Base-by-base conservation (phyloP, 2,888 invertebrate species). In the Drosophila vallismaia region DNA sequence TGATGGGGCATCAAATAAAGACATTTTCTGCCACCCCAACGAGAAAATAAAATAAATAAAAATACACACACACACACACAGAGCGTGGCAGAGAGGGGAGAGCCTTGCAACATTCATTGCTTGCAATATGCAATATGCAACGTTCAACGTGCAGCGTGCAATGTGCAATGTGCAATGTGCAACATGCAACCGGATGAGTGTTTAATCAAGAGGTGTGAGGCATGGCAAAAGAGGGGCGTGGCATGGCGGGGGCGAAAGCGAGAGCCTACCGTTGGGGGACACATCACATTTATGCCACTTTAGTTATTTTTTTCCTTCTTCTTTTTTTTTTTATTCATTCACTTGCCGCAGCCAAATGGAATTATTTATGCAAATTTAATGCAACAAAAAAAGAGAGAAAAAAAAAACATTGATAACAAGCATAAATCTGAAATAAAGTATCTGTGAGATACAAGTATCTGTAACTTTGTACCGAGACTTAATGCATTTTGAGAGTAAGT, bases 281-380 rank as follows among this genome's bases (percentile, higher is more conserved):
- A 64, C 67, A 64, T 64, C 70, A 56, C 50, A 36, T 69, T 67
- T 57, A 57, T 67, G 69, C 49, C 70, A 56, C 49, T 69, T 57
- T 69, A 50, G 46, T 67, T 55, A 49, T 67, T 56, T 45, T 49
- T 53, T 31, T 31, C 4, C 9, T 4, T 9, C 36, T n/a, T 36
- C 9, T 31, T 28, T 28, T 26, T 19, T 46, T 26, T 26, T 33
- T 31, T 9, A 28, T 26, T 38, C 9, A 51, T 51, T 62, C 49
- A 60, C 62, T 58, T 70, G 68, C 50, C 19, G 60, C 67, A 44
- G 56, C 58, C 52, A 62, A 71, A 67, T 71, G 64, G 57, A 81
- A 82, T 82, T 74, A 86, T 82, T 78, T 85, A 87, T 82, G 81
- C 85, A 82, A 82, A 82, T 82, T 85, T 69, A 74, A 81, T 82